Evolutionary conservation across 2,113 vertebrate genomes (phyloP), one percentile per base, ranked within the genome.

Genomic region (Pseudolaguvia tuberculata): DNA sequence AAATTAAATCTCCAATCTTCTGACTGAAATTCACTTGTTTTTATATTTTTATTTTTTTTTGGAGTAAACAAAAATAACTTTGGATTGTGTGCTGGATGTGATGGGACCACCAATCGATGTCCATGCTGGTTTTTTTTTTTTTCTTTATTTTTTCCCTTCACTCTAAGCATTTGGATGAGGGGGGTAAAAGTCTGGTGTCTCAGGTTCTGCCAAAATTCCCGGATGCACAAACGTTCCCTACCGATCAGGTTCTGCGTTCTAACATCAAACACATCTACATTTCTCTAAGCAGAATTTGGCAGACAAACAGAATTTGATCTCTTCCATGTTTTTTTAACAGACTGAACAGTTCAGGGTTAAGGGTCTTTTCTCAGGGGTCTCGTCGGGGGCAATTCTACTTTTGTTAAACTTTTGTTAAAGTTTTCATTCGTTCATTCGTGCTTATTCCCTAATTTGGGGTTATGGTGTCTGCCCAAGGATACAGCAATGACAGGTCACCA

Each of bases 111-210:
- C 71, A 31, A 68, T 57, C 55, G 62, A 42, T 77, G 50, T 62
- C 63, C 31, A 23, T 70, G 55, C 14, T 69, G 2, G 59, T 27
- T 72, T 57, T 70, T 74, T 67, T 58, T 73, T 74, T 67, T 45
- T 70, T 62, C 70, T 35, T 56, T 70, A 12, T 51, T 69, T 73
- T 50, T 12, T 11, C 61, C 77, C 77, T 70, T 71, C 73, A 68
- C 69, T 84, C 80, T 84, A 81, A 81, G 78, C 23, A 62, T 82
- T 81, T 84, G 79, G 84, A 79, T 62, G 59, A 55, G 5, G 62
- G 25, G 1, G 39, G 7, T 4, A 42, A 42, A 48, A 65, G 63
- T 35, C 55, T 76, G 25, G 21, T 50, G 56, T 80, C 71, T 68
- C 76, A 29, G 47, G 15, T 18, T 21, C 25, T 68, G 48, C 18